Base-by-base conservation (phyloP, 2,113 vertebrate genomes). In the Solea solea region DNA sequence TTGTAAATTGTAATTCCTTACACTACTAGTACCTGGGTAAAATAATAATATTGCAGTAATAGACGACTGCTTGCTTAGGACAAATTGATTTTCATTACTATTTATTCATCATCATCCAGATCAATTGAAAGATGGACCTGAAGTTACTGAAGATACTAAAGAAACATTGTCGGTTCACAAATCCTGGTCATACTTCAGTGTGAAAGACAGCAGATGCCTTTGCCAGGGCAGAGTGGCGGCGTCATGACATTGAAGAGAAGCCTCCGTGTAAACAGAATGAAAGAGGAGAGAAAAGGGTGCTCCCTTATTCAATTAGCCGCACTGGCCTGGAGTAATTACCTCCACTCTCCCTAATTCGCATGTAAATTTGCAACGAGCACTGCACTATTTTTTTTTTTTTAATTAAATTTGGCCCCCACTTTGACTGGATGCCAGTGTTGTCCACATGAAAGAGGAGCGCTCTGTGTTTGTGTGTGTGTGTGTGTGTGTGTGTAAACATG, bases 341-440 rank as follows among this genome's bases (percentile, higher is more conserved):
- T 83, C 85, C 88, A 89, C 91, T 91, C 89, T 91, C 84, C 84
- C 87, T 93, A 88, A 92, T 92, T 90, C 90, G 58, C 89, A 90
- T 91, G 90, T 88, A 93, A 90, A 93, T 93, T 92, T 91, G 88
- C 78, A 40, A 92, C 85, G 72, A 91, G 87, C 83, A 59, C 89
- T 87, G 90, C 88, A 89, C 90, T 89, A 87, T 92, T 92, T 92
- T 93, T 34, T 21, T 21, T 92, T 93, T 34, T 34, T 3, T 4
- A 93, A 93, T 92, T 78, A 89, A 89, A 92, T 92, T 93, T 90
- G 88, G 82, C 34, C 79, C 15, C 76, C 89, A 89, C 89, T 91
- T 91, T 92, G 89, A 90, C 86, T 85, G 80, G 78, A 84, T 90
- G 92, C 91, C 90, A 92, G 87, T 80, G 49, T 62, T 72, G 72